Percentiles rank a stretch among this genome's conserved stretches.
phyloP scores from a whole-genome alignment of 1,140 invertebrate genomes.

The Heterodera schachtii region DNA sequence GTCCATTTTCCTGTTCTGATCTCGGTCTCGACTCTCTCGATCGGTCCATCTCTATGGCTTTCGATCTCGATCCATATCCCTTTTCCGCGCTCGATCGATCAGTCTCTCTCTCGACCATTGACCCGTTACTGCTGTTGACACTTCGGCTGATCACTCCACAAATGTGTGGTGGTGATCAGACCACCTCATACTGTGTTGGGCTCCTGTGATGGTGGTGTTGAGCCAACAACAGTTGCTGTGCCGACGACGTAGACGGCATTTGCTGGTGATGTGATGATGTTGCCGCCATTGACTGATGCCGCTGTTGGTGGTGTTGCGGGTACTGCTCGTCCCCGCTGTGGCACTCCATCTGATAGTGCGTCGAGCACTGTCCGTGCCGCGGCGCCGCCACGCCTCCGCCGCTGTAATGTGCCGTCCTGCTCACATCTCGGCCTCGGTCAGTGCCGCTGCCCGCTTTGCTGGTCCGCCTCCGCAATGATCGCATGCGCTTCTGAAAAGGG shows the following conservation, averaged over 20 bases:
- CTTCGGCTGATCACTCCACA: neutral
- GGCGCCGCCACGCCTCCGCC: neutral
- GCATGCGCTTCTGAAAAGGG: constrained; percentile 54
- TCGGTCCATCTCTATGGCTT: no score
- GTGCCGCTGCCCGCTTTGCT: constrained; percentile 61
- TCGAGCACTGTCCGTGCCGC: constrained; percentile 8
- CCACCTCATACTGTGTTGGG: constrained; percentile 24
- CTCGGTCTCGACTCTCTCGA: no score
- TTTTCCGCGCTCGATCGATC: no score
- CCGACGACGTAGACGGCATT: no score
- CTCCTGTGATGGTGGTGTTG: neutral
- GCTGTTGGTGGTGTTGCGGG: neutral
- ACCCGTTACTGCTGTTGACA: no score
- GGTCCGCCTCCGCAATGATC: constrained; percentile 48
- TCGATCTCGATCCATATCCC: no score
- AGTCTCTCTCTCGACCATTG: no score
- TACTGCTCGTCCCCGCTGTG: neutral
- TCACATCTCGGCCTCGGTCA: constrained; percentile 25
- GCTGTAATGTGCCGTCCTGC: neutral
- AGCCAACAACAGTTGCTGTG: no score
- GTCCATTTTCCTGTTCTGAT: no score
- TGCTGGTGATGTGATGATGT: neutral
- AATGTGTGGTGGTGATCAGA: neutral
- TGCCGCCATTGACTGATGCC: neutral
- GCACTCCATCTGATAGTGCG: constrained; percentile 24